Conservation (phyloP, 2,797 vertebrate species). For the Hephaestus fuliginosus region DNA sequence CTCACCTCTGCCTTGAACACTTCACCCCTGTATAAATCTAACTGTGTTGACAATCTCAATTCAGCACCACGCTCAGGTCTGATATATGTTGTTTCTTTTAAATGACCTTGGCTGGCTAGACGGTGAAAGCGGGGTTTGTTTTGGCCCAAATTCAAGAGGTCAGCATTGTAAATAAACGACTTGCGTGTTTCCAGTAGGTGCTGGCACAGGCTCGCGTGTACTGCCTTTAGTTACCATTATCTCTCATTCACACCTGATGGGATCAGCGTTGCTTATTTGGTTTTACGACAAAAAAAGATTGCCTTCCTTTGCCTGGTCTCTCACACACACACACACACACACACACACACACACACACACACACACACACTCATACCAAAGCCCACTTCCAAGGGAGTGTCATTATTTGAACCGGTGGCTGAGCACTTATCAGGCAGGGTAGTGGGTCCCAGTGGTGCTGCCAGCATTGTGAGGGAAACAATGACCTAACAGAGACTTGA, state of each 20-base stretch:
- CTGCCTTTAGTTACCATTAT: conserved; percentile 51
- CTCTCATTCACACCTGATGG: conserved; percentile 59
- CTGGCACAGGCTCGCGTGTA: conserved; percentile 32
- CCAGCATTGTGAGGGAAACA: conserved; percentile 77
- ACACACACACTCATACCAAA: not conserved
- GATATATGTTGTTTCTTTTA: not conserved
- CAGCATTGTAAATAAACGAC: conserved; percentile 42
- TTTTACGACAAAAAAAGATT: conserved; percentile 24
- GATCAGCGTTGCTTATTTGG: conserved; percentile 49
- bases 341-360: not conserved
- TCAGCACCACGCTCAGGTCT: not conserved
- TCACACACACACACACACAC: not conserved
- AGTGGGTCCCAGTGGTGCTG: conserved; percentile 53
- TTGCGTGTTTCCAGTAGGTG: conserved; percentile 41
- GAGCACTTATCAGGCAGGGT: conserved; percentile 55
- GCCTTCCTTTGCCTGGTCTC: conserved; percentile 5
- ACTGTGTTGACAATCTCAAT: not conserved
- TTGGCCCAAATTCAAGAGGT: conserved; percentile 51
- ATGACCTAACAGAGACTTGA: conserved; percentile 67
- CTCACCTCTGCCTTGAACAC: not conserved
- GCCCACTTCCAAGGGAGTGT: conserved; percentile 30
- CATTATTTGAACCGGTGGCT: conserved; percentile 45
- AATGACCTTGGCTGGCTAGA: not conserved
- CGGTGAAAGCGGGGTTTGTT: conserved; percentile 44
- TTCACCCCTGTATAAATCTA: not conserved